These are phyloP conservation scores for Saimiri boliviensis DNA, from an alignment of 2,113 vertebrate species.

Conservation along the genomic window DNA sequence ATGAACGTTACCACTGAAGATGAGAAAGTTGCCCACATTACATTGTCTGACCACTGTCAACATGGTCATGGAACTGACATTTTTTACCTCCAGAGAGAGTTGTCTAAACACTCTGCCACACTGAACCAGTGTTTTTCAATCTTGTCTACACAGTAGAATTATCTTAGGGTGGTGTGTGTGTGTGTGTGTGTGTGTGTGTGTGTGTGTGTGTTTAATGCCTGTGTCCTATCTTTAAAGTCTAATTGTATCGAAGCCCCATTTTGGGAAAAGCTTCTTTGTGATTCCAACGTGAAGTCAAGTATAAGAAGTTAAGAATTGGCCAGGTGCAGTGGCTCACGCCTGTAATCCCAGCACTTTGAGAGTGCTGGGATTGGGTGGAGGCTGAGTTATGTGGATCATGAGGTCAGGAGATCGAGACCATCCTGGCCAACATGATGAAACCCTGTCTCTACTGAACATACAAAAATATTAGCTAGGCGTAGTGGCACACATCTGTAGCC, in stretches of 20 bases:
- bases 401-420: too few species aligned
- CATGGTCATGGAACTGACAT: not conserved
- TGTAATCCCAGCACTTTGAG: too few species aligned
- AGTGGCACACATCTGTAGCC: too few species aligned
- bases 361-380: too few species aligned
- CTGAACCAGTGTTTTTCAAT: not conserved
- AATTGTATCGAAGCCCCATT: too few species aligned
- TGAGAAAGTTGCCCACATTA: not conserved
- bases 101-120: not conserved
- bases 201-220: not conserved
- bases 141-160: not conserved
- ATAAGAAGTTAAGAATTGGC: not conserved
- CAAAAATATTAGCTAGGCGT: too few species aligned
- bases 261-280: not conserved
- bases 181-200: not conserved
- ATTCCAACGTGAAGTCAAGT: not conserved
- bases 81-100: not conserved
- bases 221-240: not conserved
- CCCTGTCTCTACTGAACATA: too few species aligned
- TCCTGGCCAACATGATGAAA: too few species aligned
- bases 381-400: too few species aligned
- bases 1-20: not conserved
- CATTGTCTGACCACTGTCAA: not conserved
- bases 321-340: too few species aligned
- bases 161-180: not conserved